phyloP scores from a whole-genome alignment of 2,113 vertebrate species.

The Engraulis encrasicolus region DNA sequence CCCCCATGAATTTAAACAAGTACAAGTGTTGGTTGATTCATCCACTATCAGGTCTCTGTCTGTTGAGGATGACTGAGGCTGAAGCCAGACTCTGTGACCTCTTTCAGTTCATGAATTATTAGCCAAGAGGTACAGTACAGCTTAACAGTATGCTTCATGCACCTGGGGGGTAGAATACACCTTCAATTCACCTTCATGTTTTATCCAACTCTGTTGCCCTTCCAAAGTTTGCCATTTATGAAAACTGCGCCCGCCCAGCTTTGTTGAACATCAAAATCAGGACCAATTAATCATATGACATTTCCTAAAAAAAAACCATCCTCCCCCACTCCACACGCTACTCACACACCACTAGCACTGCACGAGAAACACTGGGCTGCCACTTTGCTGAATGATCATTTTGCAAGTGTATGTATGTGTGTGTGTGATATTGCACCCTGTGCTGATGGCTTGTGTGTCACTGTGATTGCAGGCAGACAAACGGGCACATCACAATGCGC shows the following conservation, averaged over 20 bases:
- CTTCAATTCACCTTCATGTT: too few species aligned
- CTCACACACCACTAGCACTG: too few species aligned
- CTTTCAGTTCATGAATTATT: too few species aligned
- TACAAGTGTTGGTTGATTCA: too few species aligned
- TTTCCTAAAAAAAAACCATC: background rate
- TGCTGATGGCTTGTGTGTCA: slow-evolving; percentile 56
- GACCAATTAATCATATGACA: background rate
- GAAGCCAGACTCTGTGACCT: too few species aligned
- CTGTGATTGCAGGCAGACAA: slow-evolving; percentile 91
- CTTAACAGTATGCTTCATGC: too few species aligned
- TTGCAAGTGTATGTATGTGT: background rate
- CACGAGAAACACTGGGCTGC: background rate
- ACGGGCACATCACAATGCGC: slow-evolving; percentile 97
- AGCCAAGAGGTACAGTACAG: too few species aligned
- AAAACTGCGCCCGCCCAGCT: background rate
- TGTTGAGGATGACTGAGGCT: too few species aligned
- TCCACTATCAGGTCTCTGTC: too few species aligned
- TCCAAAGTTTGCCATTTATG: background rate
- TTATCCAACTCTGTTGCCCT: background rate
- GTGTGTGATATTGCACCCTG: background rate
- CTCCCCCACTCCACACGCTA: background rate
- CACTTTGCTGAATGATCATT: too few species aligned
- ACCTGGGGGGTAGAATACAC: too few species aligned
- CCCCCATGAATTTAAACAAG: too few species aligned
- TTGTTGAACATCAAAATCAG: background rate